Evolutionary conservation across 1,140 invertebrate genomes (phyloP), one percentile per base, ranked within the genome.

Genomic region (Eumaeus atala): DNA sequence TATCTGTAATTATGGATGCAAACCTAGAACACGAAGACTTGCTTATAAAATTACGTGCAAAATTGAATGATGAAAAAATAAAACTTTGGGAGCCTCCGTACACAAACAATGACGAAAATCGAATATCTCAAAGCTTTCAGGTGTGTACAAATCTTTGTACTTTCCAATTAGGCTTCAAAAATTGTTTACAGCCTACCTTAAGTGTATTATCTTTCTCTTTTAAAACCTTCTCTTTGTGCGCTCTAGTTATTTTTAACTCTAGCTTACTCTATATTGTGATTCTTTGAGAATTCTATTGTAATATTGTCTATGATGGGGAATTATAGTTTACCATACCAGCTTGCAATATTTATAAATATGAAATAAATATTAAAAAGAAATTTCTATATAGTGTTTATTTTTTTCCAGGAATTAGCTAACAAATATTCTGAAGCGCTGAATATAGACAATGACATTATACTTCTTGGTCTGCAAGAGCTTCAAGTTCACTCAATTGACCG

Each of bases 31-130:
- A 89, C 57, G 91, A 92, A 74, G 91, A 91, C 74, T 71, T 90
- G 52, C 73, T 91, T 12, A 91, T 91, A 50, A 90, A 90, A 77
- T 77, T 93, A 12, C 83, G 92, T 18, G 89, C 90, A 9, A 91
- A 90, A 67, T 78, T 95, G 10, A 92, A 93, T 56, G 72, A 85
- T 37, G 90, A 93, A 33, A 88, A 89, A 61, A 83, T 94, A 1
- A 94, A 93, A 70, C 73, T 95, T 44, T 95, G 93, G 93, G 82
- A 92, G 50, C 76, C 89, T 34, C 93, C 93, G 0, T 95, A 92
- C 72, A 90, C 89, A 53, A 70, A 68, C n/a, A 83, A 89, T 59
- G 86, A 83, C 18, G 62, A 64, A 48, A 58, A 56, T 44, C 51
- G 73, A 12, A 67, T 73, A 1, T 58, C 70, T 48, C 9, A 44